Evolutionary conservation across 2,113 vertebrate genomes (phyloP), one percentile per base, ranked within the genome.

Genomic region (Anser cygnoides): DNA sequence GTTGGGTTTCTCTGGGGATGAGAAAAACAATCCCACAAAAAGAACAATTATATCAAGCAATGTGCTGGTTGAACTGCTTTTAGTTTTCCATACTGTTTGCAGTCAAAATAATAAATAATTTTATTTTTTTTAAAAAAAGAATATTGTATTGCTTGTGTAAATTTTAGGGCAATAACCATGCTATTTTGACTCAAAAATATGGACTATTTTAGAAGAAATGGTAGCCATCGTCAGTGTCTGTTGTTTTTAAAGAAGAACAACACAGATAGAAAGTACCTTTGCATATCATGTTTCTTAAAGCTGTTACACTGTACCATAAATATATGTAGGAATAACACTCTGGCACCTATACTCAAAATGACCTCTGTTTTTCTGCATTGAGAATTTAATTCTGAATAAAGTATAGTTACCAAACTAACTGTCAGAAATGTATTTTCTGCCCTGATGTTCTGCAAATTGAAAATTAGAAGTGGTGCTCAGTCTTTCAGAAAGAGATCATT

Each of bases 401-500:
- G 57, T 28, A 59, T 59, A 91, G 37, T 43, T 72, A 91, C 35
- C 11, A 92, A 94, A 90, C 85, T 92, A 78, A 5, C 5, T 17
- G 37, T 50, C 78, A 93, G 62, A 83, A 86, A 82, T 66, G 39
- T 75, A 77, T 88, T 92, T 93, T 70, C 80, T 82, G 84, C 35
- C 13, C 63, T 89, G 35, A 95, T 92, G 67, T 92, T 92, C 80
- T 78, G 84, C 89, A 89, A 96, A 96, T 57, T 96, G 79, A 91
- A 78, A 78, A 94, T 84, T 84, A 95, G 83, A 94, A 94, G 49
- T 73, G 79, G 90, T 87, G 75, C 29, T 94, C 76, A 92, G 84
- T 87, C 83, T 95, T 94, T 92, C 80, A 97, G 87, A 95, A 90
- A 95, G 59, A 95, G 93, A 91, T 89, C 74, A 92, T 95, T 95